Conservation (phyloP, 1,140 invertebrate species). For the Cydia strobilella region DNA sequence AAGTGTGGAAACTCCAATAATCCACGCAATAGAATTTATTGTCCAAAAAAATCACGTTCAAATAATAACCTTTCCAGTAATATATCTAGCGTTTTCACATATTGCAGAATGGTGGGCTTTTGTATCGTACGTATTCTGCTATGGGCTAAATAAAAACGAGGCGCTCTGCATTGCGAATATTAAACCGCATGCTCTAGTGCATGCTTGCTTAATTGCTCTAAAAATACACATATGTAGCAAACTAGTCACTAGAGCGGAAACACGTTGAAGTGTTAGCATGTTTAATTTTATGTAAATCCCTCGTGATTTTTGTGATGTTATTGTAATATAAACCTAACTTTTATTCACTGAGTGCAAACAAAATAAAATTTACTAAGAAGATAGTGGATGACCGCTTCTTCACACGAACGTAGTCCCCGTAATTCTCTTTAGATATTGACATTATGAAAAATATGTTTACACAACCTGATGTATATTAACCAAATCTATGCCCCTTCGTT, state of each 20-base stretch:
- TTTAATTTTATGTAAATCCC: slow-evolving; percentile 18
- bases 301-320: slow-evolving; percentile 30
- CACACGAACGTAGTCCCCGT: too few relatives aligned
- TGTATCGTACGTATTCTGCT: slow-evolving; percentile 63
- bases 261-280: background rate
- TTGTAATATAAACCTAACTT: slow-evolving; percentile 1
- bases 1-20: too few relatives aligned
- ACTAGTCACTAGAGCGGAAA: background rate
- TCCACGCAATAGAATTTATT: too few relatives aligned
- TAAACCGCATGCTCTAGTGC: slow-evolving; percentile 39
- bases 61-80: slow-evolving; percentile 38
- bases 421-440: too few relatives aligned
- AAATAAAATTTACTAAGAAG: too few relatives aligned
- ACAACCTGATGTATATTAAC: too few relatives aligned
- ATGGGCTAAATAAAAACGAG: slow-evolving; percentile 63
- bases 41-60: background rate
- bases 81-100: slow-evolving; percentile 40
- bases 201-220: slow-evolving; percentile 25
- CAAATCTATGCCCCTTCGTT: too few relatives aligned
- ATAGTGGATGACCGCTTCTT: too few relatives aligned
- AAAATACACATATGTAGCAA: slow-evolving; percentile 6
- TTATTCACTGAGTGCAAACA: background rate
- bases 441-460: too few relatives aligned
- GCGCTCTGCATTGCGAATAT: slow-evolving; percentile 55
- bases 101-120: slow-evolving; percentile 57